These are phyloP conservation scores for Apamea crenata DNA, from an alignment of 2,888 invertebrate species.

Conservation along the genomic window DNA sequence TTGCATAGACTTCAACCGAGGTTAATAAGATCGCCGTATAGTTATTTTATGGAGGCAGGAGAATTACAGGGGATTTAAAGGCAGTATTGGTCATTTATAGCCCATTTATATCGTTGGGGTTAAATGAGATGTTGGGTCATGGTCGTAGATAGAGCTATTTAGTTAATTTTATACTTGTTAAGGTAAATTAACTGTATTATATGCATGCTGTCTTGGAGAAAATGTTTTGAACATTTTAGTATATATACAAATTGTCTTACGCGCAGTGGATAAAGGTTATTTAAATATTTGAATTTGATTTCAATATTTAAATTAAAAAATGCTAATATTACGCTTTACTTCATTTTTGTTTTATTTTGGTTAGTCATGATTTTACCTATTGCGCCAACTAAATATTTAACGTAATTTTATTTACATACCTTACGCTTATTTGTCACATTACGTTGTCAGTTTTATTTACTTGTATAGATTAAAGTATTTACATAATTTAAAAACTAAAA, in stretches of 20 bases:
- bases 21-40: slow-evolving; percentile 50
- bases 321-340: not conserved
- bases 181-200: not conserved
- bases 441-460: not conserved
- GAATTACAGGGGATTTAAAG: not conserved
- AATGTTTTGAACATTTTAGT: not conserved
- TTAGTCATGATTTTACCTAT: not conserved
- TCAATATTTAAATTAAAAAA: not conserved
- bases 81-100: slow-evolving; percentile 3
- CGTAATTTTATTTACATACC: not conserved
- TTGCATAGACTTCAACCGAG: slow-evolving; percentile 31
- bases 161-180: not conserved
- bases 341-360: not conserved
- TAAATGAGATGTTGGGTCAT: slow-evolving; percentile 14
- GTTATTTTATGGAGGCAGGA: slow-evolving; percentile 29
- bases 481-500: not conserved
- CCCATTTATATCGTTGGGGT: slow-evolving; percentile 6
- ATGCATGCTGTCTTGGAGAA: not conserved
- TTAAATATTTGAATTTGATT: not conserved
- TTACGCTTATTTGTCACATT: not conserved
- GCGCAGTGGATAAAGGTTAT: not conserved
- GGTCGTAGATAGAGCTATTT: not conserved
- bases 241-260: not conserved
- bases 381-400: no score
- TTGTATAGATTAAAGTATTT: not conserved